Percentiles rank a stretch among this genome's conserved stretches.
phyloP scores from a whole-genome alignment of 2,888 invertebrate species.

The Macrostomum cliftonense region DNA sequence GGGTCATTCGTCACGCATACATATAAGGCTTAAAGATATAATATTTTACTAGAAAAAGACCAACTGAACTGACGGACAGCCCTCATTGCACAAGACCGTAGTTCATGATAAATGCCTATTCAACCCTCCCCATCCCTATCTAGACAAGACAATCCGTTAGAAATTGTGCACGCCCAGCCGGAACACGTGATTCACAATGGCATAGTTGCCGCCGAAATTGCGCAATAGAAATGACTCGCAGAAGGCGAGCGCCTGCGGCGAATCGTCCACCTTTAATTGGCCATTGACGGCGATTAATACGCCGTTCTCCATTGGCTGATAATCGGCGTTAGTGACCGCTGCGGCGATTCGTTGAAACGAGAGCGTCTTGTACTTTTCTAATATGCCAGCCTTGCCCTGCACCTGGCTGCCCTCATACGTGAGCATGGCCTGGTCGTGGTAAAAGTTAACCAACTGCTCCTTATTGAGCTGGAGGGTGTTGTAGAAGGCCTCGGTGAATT shows the following conservation, averaged over 20 bases:
- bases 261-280: slow-evolving; percentile 2
- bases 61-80: no score
- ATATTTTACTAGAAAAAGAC: no score
- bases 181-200: slow-evolving; percentile 8
- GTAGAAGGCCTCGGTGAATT: background rate
- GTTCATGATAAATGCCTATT: no score
- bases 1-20: no score
- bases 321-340: slow-evolving; percentile 4
- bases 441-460: background rate
- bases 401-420: slow-evolving; percentile 8
- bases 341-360: background rate
- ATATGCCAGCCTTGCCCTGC: slow-evolving; percentile 6
- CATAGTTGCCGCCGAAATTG: slow-evolving; percentile 3
- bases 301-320: slow-evolving; percentile 5
- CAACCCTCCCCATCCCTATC: no score
- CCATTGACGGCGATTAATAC: slow-evolving; percentile 4
- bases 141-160: background rate
- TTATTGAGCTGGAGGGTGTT: background rate
- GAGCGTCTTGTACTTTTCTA: slow-evolving; percentile 1
- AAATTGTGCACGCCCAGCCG: slow-evolving; percentile 8
- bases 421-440: slow-evolving; percentile 7
- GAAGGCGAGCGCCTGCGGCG: slow-evolving; percentile 4
- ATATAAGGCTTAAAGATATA: no score
- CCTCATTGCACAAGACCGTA: no score
- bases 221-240: slow-evolving; percentile 5